Conservation (phyloP, 2,888 invertebrate species). For the Lepetodrilus schrolli region DNA sequence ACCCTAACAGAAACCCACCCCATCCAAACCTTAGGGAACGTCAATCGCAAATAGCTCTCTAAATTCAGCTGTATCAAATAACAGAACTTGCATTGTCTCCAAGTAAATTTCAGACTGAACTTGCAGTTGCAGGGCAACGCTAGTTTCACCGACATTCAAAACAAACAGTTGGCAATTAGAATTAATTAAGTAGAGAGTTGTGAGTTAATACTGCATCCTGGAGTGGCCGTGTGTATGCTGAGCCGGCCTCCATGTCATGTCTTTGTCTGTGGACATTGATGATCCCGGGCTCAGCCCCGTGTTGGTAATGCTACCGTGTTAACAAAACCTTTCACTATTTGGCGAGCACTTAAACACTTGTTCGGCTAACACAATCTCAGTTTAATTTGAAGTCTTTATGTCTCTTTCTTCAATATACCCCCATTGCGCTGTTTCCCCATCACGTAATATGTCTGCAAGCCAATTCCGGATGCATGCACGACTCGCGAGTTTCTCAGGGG, state of each 20-base stretch:
- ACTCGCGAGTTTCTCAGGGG: neutral
- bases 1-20: no score
- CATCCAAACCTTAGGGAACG: neutral
- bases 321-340: neutral
- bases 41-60: neutral
- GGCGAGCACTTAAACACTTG: neutral
- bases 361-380: neutral
- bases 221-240: neutral
- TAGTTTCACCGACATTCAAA: neutral
- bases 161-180: slow-evolving; percentile 21
- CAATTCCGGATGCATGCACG: neutral
- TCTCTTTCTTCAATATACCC: neutral
- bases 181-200: slow-evolving; percentile 5
- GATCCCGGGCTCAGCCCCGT: neutral
- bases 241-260: neutral
- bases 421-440: neutral
- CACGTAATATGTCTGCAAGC: neutral
- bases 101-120: neutral
- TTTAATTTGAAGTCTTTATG: slow-evolving; percentile 1
- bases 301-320: neutral
- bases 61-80: neutral
- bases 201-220: neutral
- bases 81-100: neutral
- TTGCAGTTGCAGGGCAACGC: slow-evolving; percentile 1
- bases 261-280: slow-evolving; percentile 4